Percentiles rank a stretch among this genome's conserved stretches.
These are phyloP conservation scores for Clivina fossor DNA, from an alignment of 2,888 invertebrate species.

Conservation along the genomic window DNA sequence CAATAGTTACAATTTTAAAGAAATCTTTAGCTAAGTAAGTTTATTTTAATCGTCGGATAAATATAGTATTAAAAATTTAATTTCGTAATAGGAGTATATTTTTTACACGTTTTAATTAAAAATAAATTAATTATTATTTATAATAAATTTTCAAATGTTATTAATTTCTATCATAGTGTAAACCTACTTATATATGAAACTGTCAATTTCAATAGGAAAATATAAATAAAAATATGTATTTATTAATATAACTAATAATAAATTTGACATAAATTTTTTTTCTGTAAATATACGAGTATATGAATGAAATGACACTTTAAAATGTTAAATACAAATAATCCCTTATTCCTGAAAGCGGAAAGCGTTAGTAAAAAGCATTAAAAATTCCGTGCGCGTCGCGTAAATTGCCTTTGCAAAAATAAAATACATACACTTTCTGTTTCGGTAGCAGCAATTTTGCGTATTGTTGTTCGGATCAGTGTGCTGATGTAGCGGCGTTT, in stretches of 20 bases:
- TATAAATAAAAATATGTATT: conserved; percentile 8
- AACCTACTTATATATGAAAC: conserved; percentile 7
- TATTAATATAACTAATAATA: conserved; percentile 5
- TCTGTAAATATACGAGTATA: too few relatives aligned
- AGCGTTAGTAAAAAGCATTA: conserved; percentile 1
- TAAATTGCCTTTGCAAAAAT: not conserved
- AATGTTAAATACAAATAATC: not conserved
- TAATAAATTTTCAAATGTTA: not conserved
- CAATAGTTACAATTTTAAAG: too few relatives aligned
- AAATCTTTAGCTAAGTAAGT: too few relatives aligned
- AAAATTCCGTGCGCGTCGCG: too few relatives aligned
- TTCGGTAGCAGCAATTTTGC: conserved; percentile 28
- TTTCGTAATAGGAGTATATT: too few relatives aligned
- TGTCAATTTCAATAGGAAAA: not conserved
- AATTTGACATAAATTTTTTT: too few relatives aligned
- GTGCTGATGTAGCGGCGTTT: conserved; percentile 11
- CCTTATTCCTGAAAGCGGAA: not conserved
- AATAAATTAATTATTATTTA: too few relatives aligned
- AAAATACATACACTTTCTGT: conserved; percentile 29
- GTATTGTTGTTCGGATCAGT: conserved; percentile 26
- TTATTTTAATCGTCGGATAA: too few relatives aligned
- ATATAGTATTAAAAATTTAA: too few relatives aligned
- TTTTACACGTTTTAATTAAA: too few relatives aligned
- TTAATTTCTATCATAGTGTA: not conserved
- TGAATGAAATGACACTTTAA: too few relatives aligned